Evolutionary conservation across 2,888 invertebrate species (phyloP), one percentile per base, ranked within the genome.

Genomic region (Blomia tropicalis): DNA sequence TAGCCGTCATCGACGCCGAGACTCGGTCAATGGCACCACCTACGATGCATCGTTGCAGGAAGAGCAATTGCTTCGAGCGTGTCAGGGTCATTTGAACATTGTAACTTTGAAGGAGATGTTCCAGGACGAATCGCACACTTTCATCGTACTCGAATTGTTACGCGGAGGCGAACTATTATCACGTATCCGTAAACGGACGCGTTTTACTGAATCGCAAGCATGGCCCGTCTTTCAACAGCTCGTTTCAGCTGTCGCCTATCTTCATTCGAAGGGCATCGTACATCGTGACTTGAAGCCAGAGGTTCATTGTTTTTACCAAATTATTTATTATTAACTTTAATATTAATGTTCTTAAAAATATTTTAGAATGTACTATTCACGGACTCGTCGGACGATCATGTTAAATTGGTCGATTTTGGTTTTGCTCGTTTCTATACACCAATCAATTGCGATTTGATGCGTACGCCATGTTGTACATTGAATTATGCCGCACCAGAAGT

Each of bases 401-500:
- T 95, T 23, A 91, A 92, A 73, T 82, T 96, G 43, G 87, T 95
- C 1, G 96, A 96, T 76, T 96, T 96, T 74, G 95, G 96, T 11
- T 93, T 93, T 76, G 91, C 95, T 19, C 78, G 87, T n/a, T 56
- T 36, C 7, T 76, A 82, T 67, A 82, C 83, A 70, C 80, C 79
- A 51, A 77, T 79, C 64, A 77, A 78, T 62, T 80, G 80, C 69
- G 74, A 77, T 1, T 69, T 69, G 23, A 73, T 82, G 70, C 80
- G 79, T 75, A 90, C 91, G 0, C 93, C 95, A 0, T 93, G 95
- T 72, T 96, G 88, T 73, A 93, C 95, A 62, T 75, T 91, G 53
- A 85, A 86, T 70, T 96, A 95, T 76, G 95, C 92, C 0, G 92
- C 95, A 0, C 95, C 95, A 0, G 95, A 96, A 73, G 88, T 93